Evolutionary conservation across 1,140 invertebrate species (phyloP).

Genomic region (Drosophila virilis): DNA sequence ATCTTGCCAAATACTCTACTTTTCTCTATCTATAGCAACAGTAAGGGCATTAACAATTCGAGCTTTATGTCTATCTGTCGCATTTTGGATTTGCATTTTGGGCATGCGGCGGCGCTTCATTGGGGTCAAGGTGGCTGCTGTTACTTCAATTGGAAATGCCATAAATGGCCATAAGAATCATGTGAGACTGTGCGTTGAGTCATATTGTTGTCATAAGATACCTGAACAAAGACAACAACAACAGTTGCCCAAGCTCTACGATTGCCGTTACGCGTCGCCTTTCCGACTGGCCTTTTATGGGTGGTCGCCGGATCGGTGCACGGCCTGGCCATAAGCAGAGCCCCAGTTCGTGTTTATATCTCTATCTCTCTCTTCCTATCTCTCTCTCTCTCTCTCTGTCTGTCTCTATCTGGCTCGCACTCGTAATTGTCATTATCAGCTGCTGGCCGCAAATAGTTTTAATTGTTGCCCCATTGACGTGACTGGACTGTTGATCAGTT

Average conservation of each 20-base stretch:
- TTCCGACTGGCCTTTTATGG: slow-evolving; percentile 35
- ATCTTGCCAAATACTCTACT: too few species aligned
- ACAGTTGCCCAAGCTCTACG: slow-evolving; percentile 5
- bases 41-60: not conserved
- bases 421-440: slow-evolving; percentile 45
- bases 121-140: slow-evolving; percentile 35
- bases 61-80: not conserved
- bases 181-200: slow-evolving; percentile 20
- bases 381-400: not conserved
- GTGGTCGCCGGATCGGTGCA: slow-evolving; percentile 4
- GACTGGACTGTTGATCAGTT: slow-evolving; percentile 39
- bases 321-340: slow-evolving; percentile 16
- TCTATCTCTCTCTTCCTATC: not conserved
- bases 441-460: slow-evolving; percentile 45
- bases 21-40: too few species aligned
- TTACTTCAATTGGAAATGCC: slow-evolving; percentile 28
- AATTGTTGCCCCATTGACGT: slow-evolving; percentile 50
- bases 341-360: not conserved
- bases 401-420: not conserved
- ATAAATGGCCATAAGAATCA: slow-evolving; percentile 42
- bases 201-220: slow-evolving; percentile 21
- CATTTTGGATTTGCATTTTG: slow-evolving; percentile 18
- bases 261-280: slow-evolving; percentile 44
- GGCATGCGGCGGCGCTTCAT: not conserved
- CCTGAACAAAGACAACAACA: not conserved